Base-by-base conservation (phyloP, 1,140 invertebrate species). In the Sitophilus oryzae region DNA sequence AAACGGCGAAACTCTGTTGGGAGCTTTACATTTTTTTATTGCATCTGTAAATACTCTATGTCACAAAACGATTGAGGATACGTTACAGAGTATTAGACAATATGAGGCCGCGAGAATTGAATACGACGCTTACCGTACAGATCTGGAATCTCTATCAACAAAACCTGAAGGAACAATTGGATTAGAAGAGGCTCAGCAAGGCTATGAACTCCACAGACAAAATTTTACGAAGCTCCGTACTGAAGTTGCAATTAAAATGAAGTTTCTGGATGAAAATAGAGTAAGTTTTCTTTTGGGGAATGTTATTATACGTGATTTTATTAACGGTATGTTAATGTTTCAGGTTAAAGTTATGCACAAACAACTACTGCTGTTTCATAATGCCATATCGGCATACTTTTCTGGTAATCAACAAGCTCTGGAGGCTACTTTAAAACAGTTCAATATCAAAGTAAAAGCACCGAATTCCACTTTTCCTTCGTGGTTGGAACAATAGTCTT, bases 311-410 rank as follows among this genome's bases (percentile, higher is more conserved):
- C n/a, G 11, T 14, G 8, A 6, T 20, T 8, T 25, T 22, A 52
- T 43, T 6, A 35, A 8, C 20, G 9, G 14, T 10, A 2, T 3
- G 42, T 62, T 64, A 64, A 67, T 62, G 30, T 80, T 81, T 18
- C 72, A 95, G 91, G 88, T 96, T 53, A 96, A 96, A 77, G 93
- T 96, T 56, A 97, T 98, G 93, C 93, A 96, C 72, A 97, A 96
- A 71, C 95, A 98, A 72, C 74, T 98, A 41, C 75, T 97, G 30
- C 73, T 98, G 59, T 93, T 97, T 73, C 93, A 98, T 73, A 96
- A 96, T 76, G 95, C 94, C 4, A 84, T 96, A 14, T 92, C 93
- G 34, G 92, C 93, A 1, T 98, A 97, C 74, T 97, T 96, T 74
- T 93, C 91, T 66, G 93, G 93, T 20, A 96, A 96, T 75, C 90